phyloP scores from a whole-genome alignment of 2,797 vertebrate species.

The Crocodylus rhombifer region DNA sequence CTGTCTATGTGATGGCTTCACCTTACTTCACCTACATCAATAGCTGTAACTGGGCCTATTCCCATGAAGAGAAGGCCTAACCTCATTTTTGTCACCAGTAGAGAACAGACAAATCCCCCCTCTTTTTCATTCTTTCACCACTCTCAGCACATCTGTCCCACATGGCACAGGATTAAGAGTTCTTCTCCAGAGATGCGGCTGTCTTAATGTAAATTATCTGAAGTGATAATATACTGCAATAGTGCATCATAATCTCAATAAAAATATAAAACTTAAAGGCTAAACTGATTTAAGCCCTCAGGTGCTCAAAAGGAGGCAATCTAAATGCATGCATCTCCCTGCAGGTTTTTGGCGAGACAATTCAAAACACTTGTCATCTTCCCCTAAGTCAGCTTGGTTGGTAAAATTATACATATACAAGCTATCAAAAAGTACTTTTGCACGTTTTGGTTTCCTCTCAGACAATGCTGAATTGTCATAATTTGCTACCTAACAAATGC shows the following conservation, averaged over 20 bases:
- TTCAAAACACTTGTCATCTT: background rate
- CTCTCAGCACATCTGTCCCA: background rate
- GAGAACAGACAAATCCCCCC: background rate
- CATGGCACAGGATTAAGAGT: background rate
- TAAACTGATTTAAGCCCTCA: conserved; percentile 11
- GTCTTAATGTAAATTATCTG: background rate
- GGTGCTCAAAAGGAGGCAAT: background rate
- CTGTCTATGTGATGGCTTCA: background rate
- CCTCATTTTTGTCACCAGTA: background rate
- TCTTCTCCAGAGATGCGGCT: background rate
- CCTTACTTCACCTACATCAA: background rate
- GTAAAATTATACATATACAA: background rate
- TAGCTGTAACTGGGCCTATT: background rate
- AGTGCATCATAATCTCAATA: background rate
- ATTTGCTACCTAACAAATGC: background rate
- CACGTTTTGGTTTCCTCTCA: background rate
- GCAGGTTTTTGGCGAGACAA: background rate
- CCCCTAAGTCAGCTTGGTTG: background rate
- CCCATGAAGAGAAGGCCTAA: background rate
- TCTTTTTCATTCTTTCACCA: background rate
- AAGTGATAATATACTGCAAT: conserved; percentile 6
- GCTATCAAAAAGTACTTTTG: background rate
- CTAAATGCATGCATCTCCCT: background rate
- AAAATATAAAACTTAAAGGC: background rate
- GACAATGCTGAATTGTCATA: background rate